Conservation (phyloP, 2,113 vertebrate species). For the Helogale parvula region DNA sequence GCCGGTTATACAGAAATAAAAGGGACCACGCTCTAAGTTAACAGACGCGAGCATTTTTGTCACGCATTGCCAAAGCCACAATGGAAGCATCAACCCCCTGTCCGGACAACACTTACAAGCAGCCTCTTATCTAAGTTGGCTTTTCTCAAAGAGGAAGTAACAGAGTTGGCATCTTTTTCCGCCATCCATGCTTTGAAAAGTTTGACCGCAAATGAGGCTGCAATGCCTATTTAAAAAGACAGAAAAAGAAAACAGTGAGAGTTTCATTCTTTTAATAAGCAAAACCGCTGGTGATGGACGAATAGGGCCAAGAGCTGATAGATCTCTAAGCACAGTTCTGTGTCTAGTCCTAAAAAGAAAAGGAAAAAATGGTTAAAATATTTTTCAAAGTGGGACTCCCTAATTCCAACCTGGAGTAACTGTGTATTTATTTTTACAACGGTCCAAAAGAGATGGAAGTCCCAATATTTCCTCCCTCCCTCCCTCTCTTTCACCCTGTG, state of each 20-base stretch:
- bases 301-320: not conserved
- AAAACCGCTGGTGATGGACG: not conserved
- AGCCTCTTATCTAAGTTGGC: constrained; percentile 95
- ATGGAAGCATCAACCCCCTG: accelerated
- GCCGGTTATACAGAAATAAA: not conserved
- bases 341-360: not conserved
- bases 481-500: not conserved
- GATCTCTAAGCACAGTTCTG: not conserved
- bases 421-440: constrained; percentile 14
- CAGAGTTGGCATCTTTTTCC: constrained; percentile 94
- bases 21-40: not conserved
- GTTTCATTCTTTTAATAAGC: not conserved
- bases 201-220: constrained; percentile 94
- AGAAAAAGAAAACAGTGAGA: constrained; percentile 50
- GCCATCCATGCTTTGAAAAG: constrained; percentile 97
- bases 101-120: constrained; percentile 86
- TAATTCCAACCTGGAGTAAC: not conserved
- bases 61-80: accelerated
- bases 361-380: not conserved
- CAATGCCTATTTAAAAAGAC: constrained; percentile 88
- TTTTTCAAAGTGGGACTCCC: not conserved
- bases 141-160: constrained; percentile 94
- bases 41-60: not conserved
- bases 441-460: not conserved
- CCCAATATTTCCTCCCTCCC: not conserved